A percentile compares a stretch with the other conserved stretches of the same genome.
Evolutionary conservation across 2,113 vertebrate genomes (phyloP).

Genomic region (Morone chrysops): DNA sequence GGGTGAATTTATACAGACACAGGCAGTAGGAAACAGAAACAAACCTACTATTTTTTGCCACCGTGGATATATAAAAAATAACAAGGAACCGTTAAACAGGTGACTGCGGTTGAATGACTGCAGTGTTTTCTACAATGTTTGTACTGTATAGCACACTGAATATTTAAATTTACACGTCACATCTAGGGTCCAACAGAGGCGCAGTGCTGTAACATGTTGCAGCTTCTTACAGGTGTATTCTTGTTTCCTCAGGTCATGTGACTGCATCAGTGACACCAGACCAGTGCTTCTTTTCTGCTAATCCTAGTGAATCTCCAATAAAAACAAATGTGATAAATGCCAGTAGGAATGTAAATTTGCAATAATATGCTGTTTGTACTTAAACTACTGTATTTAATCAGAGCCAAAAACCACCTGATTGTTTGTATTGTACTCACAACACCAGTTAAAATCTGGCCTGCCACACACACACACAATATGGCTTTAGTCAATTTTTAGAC

Average conservation of each 20-base stretch:
- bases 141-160: constrained; percentile 21
- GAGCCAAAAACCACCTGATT: neutral
- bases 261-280: constrained; percentile 34
- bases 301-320: neutral
- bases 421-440: neutral
- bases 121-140: constrained; percentile 38
- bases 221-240: neutral
- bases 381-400: neutral
- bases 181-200: constrained; percentile 15
- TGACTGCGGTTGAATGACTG: constrained; percentile 4
- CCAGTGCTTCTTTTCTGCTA: neutral
- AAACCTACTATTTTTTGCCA: constrained; percentile 19
- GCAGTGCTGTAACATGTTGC: neutral
- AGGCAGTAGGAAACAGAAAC: constrained; percentile 1
- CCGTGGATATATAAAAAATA: constrained; percentile 6
- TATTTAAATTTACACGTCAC: constrained; percentile 9
- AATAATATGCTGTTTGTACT: constrained; percentile 6
- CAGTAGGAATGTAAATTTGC: constrained; percentile 10
- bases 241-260: constrained; percentile 27
- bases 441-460: neutral
- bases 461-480: neutral
- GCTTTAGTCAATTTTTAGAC: neutral
- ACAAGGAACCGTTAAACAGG: neutral
- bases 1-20: neutral
- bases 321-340: neutral